Conservation (phyloP, 2,888 invertebrate species). For the Cerceris ruficornis region DNA sequence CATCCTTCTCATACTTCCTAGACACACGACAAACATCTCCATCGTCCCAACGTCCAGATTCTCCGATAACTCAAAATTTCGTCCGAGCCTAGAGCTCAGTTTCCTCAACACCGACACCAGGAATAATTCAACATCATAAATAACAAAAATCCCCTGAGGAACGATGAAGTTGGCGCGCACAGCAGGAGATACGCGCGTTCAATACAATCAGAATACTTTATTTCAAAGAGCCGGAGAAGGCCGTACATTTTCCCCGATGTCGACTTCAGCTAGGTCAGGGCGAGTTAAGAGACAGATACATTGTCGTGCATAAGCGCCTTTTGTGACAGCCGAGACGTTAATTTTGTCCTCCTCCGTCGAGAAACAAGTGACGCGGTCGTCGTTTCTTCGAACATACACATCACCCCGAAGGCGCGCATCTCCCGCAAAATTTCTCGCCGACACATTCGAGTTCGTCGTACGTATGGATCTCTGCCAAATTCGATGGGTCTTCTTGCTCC, state of each 20-base stretch:
- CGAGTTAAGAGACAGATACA: slow-evolving; percentile 5
- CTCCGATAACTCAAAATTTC: no score
- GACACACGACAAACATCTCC: no score
- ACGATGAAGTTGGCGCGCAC: no score
- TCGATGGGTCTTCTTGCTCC: slow-evolving; percentile 42
- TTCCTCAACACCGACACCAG: no score
- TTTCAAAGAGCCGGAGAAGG: neutral
- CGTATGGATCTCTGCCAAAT: slow-evolving; percentile 72
- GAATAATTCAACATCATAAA: no score
- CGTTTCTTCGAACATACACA: slow-evolving; percentile 15
- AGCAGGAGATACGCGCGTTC: neutral
- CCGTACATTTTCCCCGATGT: neutral
- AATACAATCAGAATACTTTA: no score
- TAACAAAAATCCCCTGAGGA: no score
- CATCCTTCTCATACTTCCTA: no score
- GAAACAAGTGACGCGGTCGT: neutral
- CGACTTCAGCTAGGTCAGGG: slow-evolving; percentile 16
- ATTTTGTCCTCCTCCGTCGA: neutral
- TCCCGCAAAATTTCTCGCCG: slow-evolving; percentile 23
- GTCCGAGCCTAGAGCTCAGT: no score
- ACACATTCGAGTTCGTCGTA: slow-evolving; percentile 53
- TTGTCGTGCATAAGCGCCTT: slow-evolving; percentile 5
- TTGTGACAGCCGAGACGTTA: neutral
- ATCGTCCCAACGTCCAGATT: no score
- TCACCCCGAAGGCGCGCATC: slow-evolving; percentile 3